Evolutionary conservation across 2,888 invertebrate species (phyloP).

Genomic region (Standfussiana lucernea): DNA sequence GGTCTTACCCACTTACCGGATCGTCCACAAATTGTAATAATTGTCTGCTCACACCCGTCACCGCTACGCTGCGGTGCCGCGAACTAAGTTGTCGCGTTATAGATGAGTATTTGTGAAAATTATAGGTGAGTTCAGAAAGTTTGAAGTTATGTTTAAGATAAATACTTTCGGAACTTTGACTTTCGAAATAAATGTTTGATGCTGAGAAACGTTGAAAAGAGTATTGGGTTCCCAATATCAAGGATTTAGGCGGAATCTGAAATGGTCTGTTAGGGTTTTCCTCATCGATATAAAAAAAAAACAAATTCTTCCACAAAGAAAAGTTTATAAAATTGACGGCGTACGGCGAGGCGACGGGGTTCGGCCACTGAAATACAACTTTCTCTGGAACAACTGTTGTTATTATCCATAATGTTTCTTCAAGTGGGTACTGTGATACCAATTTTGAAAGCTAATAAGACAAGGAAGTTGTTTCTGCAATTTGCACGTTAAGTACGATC

Average conservation of each 20-base stretch:
- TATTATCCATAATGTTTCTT: no score
- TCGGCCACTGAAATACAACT: no score
- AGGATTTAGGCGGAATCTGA: background rate
- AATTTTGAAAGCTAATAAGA: no score
- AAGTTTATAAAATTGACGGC: background rate
- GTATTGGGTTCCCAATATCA: background rate
- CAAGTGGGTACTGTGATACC: no score
- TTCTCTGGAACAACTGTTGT: no score
- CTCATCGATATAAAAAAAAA: no score
- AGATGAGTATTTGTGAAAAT: slow-evolving; percentile 46
- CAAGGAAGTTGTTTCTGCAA: no score
- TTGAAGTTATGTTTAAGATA: slow-evolving; percentile 4
- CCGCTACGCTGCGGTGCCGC: slow-evolving; percentile 52
- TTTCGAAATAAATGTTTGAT: slow-evolving; percentile 16
- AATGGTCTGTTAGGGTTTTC: background rate
- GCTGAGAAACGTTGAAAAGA: background rate
- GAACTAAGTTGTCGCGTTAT: slow-evolving; percentile 49
- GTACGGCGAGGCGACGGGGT: no score
- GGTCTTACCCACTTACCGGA: slow-evolving; percentile 61
- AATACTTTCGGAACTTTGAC: no score
- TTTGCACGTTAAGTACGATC: no score
- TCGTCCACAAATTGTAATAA: slow-evolving; percentile 63
- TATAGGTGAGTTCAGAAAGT: slow-evolving; percentile 37
- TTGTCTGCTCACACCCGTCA: slow-evolving; percentile 59
- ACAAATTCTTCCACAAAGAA: no score